These are phyloP conservation scores for Xanthia icteritia DNA, from an alignment of 2,888 invertebrate genomes.

Conservation along the genomic window DNA sequence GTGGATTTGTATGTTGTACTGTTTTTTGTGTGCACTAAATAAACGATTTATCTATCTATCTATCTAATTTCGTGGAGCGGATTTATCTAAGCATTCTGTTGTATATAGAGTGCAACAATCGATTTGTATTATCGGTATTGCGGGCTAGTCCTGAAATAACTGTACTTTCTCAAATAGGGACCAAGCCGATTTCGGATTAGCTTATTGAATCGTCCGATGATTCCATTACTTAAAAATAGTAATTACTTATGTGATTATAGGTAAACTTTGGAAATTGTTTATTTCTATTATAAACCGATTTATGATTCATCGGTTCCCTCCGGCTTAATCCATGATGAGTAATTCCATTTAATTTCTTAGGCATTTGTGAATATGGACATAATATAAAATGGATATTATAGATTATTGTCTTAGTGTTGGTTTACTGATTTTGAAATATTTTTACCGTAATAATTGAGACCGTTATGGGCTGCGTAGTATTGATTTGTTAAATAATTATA, in stretches of 20 bases:
- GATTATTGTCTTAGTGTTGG: background rate
- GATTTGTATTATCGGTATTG: background rate
- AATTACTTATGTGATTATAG: too few relatives aligned
- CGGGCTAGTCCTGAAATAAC: background rate
- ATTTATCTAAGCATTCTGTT: background rate
- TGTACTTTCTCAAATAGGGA: background rate
- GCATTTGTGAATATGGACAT: too few relatives aligned
- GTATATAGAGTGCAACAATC: background rate
- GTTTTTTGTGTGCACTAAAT: too few relatives aligned
- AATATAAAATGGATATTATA: constrained; percentile 7
- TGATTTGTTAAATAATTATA: background rate
- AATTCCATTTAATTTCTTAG: background rate
- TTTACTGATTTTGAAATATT: constrained; percentile 22
- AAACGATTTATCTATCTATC: too few relatives aligned
- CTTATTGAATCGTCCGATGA: background rate
- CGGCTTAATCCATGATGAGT: too few relatives aligned
- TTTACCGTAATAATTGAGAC: background rate
- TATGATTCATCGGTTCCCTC: too few relatives aligned
- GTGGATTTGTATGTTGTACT: too few relatives aligned
- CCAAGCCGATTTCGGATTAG: background rate
- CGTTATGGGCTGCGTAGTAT: background rate
- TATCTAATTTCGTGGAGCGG: too few relatives aligned
- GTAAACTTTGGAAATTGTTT: background rate
- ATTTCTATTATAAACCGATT: too few relatives aligned
- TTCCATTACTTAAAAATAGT: background rate